Base-by-base conservation (phyloP, 2,113 vertebrate species). In the Pseudopodoces humilis region DNA sequence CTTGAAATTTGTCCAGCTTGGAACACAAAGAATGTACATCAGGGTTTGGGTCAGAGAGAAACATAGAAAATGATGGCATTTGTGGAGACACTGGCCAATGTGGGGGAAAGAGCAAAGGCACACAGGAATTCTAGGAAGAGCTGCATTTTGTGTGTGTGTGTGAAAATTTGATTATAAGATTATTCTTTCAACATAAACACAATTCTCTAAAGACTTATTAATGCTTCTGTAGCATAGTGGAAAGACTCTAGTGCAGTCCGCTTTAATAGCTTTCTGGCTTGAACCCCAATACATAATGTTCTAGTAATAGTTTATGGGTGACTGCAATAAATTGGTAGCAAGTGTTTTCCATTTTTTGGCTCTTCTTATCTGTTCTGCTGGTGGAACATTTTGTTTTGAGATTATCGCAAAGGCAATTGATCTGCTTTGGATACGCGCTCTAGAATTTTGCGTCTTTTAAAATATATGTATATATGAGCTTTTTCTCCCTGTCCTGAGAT, bases 261-360 rank as follows among this genome's bases (percentile, higher is more conserved):
- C 94, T 97, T 97, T 98, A 98, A 98, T 98, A 98, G 97, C 96
- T 97, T 97, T 90, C 96, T 98, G 98, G 98, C 98, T 97, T 97
- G 97, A 97, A 97, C 97, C 96, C 97, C 94, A 87, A 97, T 98
- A 98, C 98, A 98, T 98, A 97, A 98, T 98, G 97, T 98, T 98
- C 98, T 98, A 98, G 93, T 98, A 98, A 98, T 97, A 98, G 96
- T 98, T 98, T 98, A 98, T 97, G 97, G 98, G 97, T 98, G 97
- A 98, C 97, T 98, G 94, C 97, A 97, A 81, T 97, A 98, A 98
- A 98, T 97, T 98, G 97, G 95, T 98, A 97, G 96, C 67, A 96
- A 98, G 97, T 98, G 97, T 98, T 98, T 98, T 97, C 94, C 95
- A 90, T 96, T 97, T 97, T 98, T 98, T 98, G 98, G 97, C 97